These are phyloP conservation scores for Nylanderia fulva DNA, from an alignment of 1,140 invertebrate genomes.

Conservation along the genomic window DNA sequence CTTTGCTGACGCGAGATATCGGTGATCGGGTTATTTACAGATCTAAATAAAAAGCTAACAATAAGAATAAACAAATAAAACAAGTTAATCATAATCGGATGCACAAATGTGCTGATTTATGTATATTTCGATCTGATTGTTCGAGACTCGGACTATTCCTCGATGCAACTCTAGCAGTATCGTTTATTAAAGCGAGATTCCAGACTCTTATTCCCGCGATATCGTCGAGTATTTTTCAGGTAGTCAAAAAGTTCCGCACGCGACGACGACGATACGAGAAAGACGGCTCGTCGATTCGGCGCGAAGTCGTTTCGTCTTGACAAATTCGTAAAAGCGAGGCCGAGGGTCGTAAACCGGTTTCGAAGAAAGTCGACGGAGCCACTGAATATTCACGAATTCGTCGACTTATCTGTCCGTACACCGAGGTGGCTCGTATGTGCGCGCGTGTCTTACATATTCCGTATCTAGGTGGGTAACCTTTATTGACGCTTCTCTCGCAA, in stretches of 20 bases:
- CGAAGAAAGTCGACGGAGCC: slow-evolving; percentile 51
- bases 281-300: slow-evolving; percentile 57
- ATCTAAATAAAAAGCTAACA: not conserved
- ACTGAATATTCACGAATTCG: slow-evolving; percentile 72
- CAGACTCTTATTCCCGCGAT: not conserved
- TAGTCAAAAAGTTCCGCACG: slow-evolving; percentile 37
- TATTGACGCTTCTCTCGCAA: slow-evolving; percentile 33
- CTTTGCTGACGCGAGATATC: not conserved
- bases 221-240: not conserved
- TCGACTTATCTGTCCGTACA: not conserved
- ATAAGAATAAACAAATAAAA: not conserved
- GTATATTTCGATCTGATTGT: not conserved
- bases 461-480: slow-evolving; percentile 34
- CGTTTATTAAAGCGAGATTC: not conserved
- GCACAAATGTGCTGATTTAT: not conserved
- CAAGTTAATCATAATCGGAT: not conserved
- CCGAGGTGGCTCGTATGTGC: not conserved
- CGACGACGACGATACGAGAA: slow-evolving; percentile 6
- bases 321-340: slow-evolving; percentile 71
- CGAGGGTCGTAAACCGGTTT: slow-evolving; percentile 56
- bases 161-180: not conserved
- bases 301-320: slow-evolving; percentile 71
- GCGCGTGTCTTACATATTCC: slow-evolving; percentile 59
- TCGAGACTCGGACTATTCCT: not conserved
- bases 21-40: not conserved